A percentile compares a stretch with the other conserved stretches of the same genome.
Conservation (phyloP, 2,797 vertebrate species). For the Mionectes olivaceus region DNA sequence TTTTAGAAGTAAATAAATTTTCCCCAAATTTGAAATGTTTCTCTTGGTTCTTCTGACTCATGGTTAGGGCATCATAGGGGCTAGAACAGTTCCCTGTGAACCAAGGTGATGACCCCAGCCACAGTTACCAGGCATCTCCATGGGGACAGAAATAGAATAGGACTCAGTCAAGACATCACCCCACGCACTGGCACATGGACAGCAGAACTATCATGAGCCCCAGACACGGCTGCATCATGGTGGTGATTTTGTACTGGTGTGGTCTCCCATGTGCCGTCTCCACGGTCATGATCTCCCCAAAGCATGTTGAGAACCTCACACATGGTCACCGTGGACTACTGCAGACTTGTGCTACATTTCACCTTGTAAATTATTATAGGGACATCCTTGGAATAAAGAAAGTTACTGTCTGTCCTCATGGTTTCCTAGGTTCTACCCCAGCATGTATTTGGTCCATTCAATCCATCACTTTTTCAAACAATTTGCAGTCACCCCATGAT, state of each 20-base stretch:
- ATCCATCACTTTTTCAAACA: background rate
- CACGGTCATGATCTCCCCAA: background rate
- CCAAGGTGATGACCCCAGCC: accelerated
- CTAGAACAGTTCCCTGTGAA: background rate
- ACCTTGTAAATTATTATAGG: background rate
- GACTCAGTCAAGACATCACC: background rate
- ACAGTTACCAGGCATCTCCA: background rate
- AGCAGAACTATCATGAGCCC: background rate
- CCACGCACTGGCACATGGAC: background rate
- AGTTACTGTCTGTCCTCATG: accelerated
- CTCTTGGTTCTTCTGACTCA: background rate
- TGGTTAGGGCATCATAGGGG: background rate
- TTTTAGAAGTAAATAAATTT: background rate
- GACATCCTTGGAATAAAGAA: background rate
- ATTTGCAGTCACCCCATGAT: background rate
- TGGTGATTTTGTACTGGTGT: background rate
- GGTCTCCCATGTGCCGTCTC: background rate
- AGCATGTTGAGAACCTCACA: accelerated
- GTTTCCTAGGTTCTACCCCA: background rate
- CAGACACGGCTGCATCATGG: background rate
- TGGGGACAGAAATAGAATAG: accelerated
- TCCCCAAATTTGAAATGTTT: background rate
- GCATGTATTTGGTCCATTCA: background rate
- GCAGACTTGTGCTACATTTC: background rate
- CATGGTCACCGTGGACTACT: accelerated